These are phyloP conservation scores for Nezara viridula DNA, from an alignment of 2,888 invertebrate species.

Conservation along the genomic window DNA sequence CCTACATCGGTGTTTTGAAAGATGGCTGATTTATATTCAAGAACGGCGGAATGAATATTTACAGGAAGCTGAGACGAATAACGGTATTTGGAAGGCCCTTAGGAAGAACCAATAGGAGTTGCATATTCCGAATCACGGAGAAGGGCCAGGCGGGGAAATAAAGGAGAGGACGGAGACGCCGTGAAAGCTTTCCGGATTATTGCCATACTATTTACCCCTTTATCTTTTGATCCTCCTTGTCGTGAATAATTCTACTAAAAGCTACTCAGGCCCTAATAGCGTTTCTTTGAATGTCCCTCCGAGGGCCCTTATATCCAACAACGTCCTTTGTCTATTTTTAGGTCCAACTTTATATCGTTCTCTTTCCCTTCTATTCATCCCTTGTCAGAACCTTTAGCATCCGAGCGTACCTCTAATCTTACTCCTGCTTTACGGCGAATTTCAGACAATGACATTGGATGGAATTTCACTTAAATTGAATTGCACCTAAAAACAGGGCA, in stretches of 20 bases:
- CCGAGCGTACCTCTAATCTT: neutral
- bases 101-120: neutral
- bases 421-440: neutral
- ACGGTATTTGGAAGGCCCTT: neutral
- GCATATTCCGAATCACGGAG: slow-evolving; percentile 26
- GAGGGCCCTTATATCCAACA: neutral
- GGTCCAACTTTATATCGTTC: neutral
- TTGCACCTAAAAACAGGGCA: neutral
- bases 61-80: neutral
- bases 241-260: slow-evolving; percentile 43
- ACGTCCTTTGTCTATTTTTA: slow-evolving; percentile 19
- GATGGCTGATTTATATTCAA: slow-evolving; percentile 2
- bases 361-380: neutral
- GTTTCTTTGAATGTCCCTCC: slow-evolving; percentile 32
- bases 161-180: neutral
- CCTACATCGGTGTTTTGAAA: neutral
- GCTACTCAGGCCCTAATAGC: slow-evolving; percentile 18
- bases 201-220: slow-evolving; percentile 47
- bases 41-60: neutral
- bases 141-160: neutral
- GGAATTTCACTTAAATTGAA: slow-evolving; percentile 41
- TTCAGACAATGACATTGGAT: slow-evolving; percentile 1
- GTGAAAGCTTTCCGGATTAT: slow-evolving; percentile 31
- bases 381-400: neutral
- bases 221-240: slow-evolving; percentile 36